phyloP scores from a whole-genome alignment of 2,113 vertebrate genomes.

The Sinocyclocheilus anshuiensis region DNA sequence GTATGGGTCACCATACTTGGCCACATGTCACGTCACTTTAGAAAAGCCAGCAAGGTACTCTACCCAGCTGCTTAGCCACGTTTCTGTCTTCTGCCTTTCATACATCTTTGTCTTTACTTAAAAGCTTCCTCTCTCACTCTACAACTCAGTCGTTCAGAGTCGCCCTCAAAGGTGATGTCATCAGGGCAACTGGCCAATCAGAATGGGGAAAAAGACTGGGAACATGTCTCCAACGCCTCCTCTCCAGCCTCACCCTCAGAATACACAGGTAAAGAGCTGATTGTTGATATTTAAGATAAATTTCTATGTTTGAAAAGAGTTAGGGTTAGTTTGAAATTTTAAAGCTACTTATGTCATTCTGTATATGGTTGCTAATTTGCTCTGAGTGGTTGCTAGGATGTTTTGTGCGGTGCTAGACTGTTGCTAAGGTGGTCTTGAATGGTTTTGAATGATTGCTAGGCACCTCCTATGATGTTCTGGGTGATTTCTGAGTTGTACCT shows the following conservation, averaged over 20 bases:
- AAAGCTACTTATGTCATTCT: neutral
- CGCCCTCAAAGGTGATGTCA: conserved; percentile 78
- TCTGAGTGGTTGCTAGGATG: neutral
- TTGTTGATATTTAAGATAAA: neutral
- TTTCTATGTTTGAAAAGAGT: neutral
- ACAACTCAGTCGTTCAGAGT: conserved; percentile 67
- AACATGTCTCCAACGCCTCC: conserved; percentile 79
- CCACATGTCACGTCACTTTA: too few relatives aligned
- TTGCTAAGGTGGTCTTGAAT: neutral
- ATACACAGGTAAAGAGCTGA: conserved; percentile 79
- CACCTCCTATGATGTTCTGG: neutral
- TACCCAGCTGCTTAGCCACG: neutral
- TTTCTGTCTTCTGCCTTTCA: neutral
- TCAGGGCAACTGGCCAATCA: conserved; percentile 73
- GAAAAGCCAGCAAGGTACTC: conserved; percentile 43
- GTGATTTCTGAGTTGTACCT: neutral
- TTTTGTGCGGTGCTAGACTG: neutral
- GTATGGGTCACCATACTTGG: too few relatives aligned
- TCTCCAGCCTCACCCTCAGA: conserved; percentile 83
- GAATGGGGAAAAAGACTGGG: conserved; percentile 83
- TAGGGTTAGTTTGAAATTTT: neutral
- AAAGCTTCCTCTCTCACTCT: conserved; percentile 22
- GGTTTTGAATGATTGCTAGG: neutral
- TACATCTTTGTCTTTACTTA: neutral
- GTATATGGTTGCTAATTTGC: too few relatives aligned